Conservation (phyloP, 2,888 invertebrate species). For the Ceramica pisi region DNA sequence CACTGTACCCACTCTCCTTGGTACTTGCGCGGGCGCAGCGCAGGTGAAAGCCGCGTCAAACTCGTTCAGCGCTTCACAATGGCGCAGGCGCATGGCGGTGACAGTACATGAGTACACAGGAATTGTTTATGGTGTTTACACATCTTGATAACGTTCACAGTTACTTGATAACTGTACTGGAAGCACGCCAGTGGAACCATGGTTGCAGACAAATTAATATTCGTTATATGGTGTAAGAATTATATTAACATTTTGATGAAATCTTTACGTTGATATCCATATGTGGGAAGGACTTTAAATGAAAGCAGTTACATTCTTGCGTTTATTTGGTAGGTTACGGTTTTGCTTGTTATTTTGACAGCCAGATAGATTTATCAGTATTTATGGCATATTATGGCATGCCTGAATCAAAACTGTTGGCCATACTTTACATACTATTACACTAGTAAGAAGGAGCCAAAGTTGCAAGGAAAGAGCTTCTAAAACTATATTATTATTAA, state of each 20-base stretch:
- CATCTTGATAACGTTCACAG: slow-evolving; percentile 32
- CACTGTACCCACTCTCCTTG: neutral
- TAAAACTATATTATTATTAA: neutral
- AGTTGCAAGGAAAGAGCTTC: neutral
- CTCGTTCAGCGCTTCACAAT: slow-evolving; percentile 34
- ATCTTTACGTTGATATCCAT: neutral
- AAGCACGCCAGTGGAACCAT: neutral
- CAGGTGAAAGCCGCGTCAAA: slow-evolving; percentile 37
- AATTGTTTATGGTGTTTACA: slow-evolving; percentile 37
- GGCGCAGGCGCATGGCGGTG: neutral
- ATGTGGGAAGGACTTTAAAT: neutral
- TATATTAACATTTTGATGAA: neutral
- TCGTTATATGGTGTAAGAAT: neutral
- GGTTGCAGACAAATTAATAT: neutral
- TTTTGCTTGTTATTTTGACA: neutral
- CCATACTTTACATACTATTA: neutral
- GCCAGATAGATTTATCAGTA: no score
- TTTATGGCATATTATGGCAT: no score
- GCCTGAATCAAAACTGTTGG: no score
- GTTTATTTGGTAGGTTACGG: neutral
- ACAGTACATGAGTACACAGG: slow-evolving; percentile 4
- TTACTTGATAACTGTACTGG: slow-evolving; percentile 24
- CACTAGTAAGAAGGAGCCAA: neutral
- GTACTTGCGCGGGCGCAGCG: slow-evolving; percentile 11
- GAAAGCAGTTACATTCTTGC: neutral